Base-by-base conservation (phyloP, 2,113 vertebrate genomes). In the Todiramphus saurophagus region DNA sequence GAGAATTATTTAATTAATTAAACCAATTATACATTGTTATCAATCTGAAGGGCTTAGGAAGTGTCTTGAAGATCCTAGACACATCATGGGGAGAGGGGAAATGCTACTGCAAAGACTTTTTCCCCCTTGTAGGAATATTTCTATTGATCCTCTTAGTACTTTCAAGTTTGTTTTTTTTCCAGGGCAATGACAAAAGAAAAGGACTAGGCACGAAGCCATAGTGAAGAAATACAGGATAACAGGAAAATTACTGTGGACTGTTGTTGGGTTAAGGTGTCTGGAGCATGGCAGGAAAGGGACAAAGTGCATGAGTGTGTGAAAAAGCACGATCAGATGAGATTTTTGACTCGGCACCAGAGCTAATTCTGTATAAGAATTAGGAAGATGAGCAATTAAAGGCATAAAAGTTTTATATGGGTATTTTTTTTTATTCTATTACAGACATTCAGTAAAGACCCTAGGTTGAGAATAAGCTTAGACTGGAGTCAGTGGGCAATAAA, bases 41-140 rank as follows among this genome's bases (percentile, higher is more conserved):
- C 1, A 3, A 13, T n/a, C 76, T 17, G 16, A 79, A 85, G 4
- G 17, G 6, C 3, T 91, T 84, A 75, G 17, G 8, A 76, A 83
- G 59, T 46, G 3, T 33, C 33, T 60, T 4, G 1, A 58, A 43
- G 24, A 37, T 76, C 18, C 39, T 50, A 63, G 31, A 41, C 12
- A 31, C 2, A 11, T 37, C 28, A 13, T 14, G 4, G 11, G 9
- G 9, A 87, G 16, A n/a, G 35, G 8, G 37, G 16, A 50, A 59
- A 33, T 5, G 8, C 7, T 62, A 62, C 24, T 67, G 20, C 9
- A 11, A 53, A 62, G 21, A 58, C 1, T 3, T 66, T 73, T 62
- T 48, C 1, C 13, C 5, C 4, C 1, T 69, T 89, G 46, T 41
- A 0, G 1, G 14, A 13, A 14, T 58, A 30, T 48, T 30, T 62